Evolutionary conservation across 1,140 invertebrate species (phyloP), one percentile per base, ranked within the genome.

Genomic region (Bombyx mandarina): DNA sequence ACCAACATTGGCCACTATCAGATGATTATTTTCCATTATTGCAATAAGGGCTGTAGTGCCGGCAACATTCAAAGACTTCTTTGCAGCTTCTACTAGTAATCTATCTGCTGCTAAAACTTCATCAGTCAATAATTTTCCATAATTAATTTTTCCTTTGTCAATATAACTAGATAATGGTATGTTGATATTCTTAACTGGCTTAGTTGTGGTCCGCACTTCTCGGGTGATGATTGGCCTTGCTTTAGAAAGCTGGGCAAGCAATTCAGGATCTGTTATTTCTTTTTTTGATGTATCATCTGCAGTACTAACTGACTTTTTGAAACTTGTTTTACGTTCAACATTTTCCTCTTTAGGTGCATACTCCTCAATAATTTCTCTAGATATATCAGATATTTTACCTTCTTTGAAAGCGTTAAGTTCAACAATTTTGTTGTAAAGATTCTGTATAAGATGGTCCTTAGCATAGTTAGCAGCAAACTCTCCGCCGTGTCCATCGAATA

Each of bases 401-500:
- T 90, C 86, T 62, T 93, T 89, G 43, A 94, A 82, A 67, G 92
- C 90, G 84, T 92, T 92, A 43, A 94, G 83, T 76, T 93, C 92
- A 26, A 92, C 88, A 35, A 96, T 90, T 86, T 93, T 94, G 73
- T 92, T 91, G 66, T 91, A 92, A 46, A 97, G 89, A 76, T 91
- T 94, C 71, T 93, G 91, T 60, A 96, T 91, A 9, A 96, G 88
- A 62, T 94, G 92, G 67, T 95, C 94, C 76, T 93, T 93, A 18
- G 94, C 95, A 89, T 95, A 97, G 73, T 97, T 94, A 9, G 96
- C 96, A 54, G 96, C 96, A 90, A 97, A 97, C 87, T 97, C 95
- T 53, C 97, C 97, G 56, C 97, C 97, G 86, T 98, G 97, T 1
- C 97, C 97, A 90, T 98, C 97, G 85, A 98, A 98, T 56, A 98